These are phyloP conservation scores for Tenebrio molitor DNA, from an alignment of 1,140 invertebrate genomes.

Conservation along the genomic window DNA sequence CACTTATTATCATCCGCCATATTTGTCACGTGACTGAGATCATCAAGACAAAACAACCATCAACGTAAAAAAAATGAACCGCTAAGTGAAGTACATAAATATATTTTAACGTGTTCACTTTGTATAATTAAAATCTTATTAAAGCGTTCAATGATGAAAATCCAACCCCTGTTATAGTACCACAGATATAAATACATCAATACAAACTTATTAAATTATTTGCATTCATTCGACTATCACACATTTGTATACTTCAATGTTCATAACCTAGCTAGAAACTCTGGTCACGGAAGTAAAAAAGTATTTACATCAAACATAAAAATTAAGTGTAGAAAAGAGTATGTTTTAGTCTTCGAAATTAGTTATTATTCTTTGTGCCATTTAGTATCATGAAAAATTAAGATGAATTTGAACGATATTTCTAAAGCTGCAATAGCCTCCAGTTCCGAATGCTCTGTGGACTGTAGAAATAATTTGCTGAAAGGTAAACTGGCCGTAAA, in stretches of 20 bases:
- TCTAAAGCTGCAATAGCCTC: constrained; percentile 23
- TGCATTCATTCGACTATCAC: constrained; percentile 4
- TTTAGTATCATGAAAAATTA: not conserved
- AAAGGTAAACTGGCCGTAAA: constrained; percentile 41
- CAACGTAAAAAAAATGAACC: not conserved
- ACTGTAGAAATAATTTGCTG: constrained; percentile 39
- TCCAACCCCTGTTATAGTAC: too few species aligned
- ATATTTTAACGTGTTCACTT: too few species aligned
- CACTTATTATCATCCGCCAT: constrained; percentile 31
- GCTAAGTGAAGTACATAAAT: not conserved
- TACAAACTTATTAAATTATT: too few species aligned
- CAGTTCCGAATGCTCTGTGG: constrained; percentile 26
- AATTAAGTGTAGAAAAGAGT: not conserved
- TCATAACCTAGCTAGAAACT: not conserved
- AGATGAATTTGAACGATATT: constrained; percentile 49
- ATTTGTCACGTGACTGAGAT: constrained; percentile 34
- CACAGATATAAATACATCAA: too few species aligned
- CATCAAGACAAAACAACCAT: constrained; percentile 7
- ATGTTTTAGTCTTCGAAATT: too few species aligned
- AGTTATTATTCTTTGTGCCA: too few species aligned
- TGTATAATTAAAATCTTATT: too few species aligned
- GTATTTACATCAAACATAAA: not conserved
- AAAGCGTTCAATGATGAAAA: too few species aligned
- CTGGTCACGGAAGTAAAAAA: not conserved
- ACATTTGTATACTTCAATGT: constrained; percentile 3